Conservation (phyloP, 2,113 vertebrate species). For the Odobenus rosmarus region DNA sequence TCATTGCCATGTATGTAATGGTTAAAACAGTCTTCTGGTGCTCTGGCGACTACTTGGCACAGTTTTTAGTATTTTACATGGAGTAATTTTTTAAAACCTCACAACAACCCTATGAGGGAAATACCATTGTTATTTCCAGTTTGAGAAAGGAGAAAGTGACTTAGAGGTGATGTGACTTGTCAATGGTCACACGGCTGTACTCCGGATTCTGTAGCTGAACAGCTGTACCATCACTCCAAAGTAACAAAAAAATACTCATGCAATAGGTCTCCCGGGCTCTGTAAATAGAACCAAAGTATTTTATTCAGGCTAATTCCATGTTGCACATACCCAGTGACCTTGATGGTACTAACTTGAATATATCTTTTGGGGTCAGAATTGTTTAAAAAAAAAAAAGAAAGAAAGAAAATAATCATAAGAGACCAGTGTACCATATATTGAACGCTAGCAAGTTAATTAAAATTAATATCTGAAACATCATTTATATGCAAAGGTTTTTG, state of each 20-base stretch:
- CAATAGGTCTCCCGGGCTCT: neutral
- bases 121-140: neutral
- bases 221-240: neutral
- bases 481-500: constrained; percentile 13
- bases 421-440: neutral
- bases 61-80: neutral
- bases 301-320: neutral
- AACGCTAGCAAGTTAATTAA: neutral
- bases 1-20: too few relatives aligned
- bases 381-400: neutral
- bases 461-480: neutral
- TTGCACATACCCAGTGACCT: neutral
- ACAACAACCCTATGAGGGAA: neutral
- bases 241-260: too few relatives aligned
- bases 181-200: neutral
- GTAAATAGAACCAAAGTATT: neutral
- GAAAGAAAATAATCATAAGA: neutral
- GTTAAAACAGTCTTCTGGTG: neutral
- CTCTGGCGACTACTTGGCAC: too few relatives aligned
- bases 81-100: neutral
- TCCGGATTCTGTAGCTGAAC: accelerated
- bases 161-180: too few relatives aligned
- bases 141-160: neutral
- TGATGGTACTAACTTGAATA: neutral
- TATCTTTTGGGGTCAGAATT: neutral